Evolutionary conservation across 2,888 invertebrate species (phyloP).

Genomic region (Altica lythri): DNA sequence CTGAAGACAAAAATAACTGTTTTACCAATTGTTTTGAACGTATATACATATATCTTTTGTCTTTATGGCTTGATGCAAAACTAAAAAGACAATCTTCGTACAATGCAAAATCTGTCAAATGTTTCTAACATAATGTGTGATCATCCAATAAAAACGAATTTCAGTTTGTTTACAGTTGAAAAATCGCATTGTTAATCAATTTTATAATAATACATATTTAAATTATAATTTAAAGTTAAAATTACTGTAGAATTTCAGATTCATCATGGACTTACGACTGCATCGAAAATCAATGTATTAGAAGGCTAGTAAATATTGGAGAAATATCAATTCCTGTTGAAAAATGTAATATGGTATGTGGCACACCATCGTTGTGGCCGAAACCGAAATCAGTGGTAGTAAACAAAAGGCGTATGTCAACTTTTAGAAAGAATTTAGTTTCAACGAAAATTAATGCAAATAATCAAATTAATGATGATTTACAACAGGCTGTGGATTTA

Average conservation of each 20-base stretch:
- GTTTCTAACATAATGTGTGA: too few species aligned
- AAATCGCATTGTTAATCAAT: background rate
- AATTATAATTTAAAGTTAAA: constrained; percentile 6
- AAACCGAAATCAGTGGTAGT: constrained; percentile 69
- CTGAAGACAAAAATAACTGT: too few species aligned
- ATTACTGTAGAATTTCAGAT: constrained; percentile 24
- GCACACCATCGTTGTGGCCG: constrained; percentile 73
- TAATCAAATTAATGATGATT: constrained; percentile 55
- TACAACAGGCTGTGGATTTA: constrained; percentile 59
- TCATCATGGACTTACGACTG: constrained; percentile 71
- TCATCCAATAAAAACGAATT: too few species aligned
- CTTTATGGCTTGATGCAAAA: too few species aligned
- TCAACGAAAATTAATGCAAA: constrained; percentile 55
- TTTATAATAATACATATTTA: too few species aligned
- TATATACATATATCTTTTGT: too few species aligned
- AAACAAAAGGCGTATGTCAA: constrained; percentile 64
- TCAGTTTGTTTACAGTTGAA: too few species aligned
- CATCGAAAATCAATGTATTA: constrained; percentile 66
- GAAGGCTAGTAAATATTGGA: constrained; percentile 53
- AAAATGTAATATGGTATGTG: constrained; percentile 76
- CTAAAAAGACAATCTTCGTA: too few species aligned
- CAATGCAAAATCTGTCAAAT: too few species aligned
- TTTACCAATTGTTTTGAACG: too few species aligned
- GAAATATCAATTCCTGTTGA: constrained; percentile 61
- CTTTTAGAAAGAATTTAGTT: constrained; percentile 62